Conservation (phyloP, 2,888 invertebrate species). For the Acanthoscelides obtectus region DNA sequence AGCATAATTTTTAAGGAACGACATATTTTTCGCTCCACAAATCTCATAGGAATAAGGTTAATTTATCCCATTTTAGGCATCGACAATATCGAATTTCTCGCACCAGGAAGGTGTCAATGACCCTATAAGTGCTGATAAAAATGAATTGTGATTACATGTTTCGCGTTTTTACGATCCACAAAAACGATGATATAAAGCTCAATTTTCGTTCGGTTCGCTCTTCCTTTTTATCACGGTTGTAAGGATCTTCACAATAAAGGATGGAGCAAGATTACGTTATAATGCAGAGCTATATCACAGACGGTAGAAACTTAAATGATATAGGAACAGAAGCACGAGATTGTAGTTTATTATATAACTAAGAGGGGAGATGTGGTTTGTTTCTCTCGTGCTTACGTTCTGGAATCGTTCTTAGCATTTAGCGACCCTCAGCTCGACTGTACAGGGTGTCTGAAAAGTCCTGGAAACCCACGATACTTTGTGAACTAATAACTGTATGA, state of each 20-base stretch:
- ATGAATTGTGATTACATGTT: neutral
- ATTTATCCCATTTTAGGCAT: too few relatives aligned
- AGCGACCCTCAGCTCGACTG: too few relatives aligned
- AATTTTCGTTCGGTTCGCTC: neutral
- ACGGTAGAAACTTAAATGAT: neutral
- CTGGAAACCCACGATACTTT: too few relatives aligned
- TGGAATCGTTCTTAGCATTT: too few relatives aligned
- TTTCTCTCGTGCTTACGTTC: too few relatives aligned
- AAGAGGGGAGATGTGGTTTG: neutral
- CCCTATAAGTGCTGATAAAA: neutral
- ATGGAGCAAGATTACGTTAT: neutral
- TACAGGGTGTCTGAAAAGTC: too few relatives aligned
- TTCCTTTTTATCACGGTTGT: neutral
- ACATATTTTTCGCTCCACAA: too few relatives aligned
- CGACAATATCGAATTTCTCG: neutral
- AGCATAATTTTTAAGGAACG: too few relatives aligned
- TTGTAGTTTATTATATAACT: neutral
- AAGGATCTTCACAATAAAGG: neutral
- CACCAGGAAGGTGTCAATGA: neutral
- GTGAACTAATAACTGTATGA: too few relatives aligned
- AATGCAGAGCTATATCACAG: neutral
- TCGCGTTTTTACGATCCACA: neutral
- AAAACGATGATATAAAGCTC: neutral
- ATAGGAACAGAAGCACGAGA: neutral
- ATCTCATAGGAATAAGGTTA: too few relatives aligned